Evolutionary conservation across 64 coral and sea anemone species (phyloP), one percentile per base, ranked within the genome.

Genomic region (Stichodactyla mertensii): DNA sequence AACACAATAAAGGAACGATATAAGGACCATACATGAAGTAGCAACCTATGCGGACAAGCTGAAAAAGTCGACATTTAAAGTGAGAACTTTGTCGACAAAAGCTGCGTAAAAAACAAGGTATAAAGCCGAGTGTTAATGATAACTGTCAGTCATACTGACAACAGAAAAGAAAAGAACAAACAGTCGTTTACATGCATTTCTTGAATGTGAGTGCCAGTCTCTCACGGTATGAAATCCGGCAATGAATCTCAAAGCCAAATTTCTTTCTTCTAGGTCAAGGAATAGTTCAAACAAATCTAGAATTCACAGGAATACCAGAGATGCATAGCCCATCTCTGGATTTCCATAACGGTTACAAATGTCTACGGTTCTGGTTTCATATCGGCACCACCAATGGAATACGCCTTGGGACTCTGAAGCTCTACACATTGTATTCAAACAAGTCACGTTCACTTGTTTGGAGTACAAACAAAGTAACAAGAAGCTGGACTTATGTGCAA

Each of bases 291-390:
- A 74, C 8, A 31, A 74, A 74, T 31, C 6, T 13, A 11, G 10
- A 8, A 74, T 74, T 74, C 69, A 26, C 12, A 11, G 26, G 12
- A 74, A 74, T 19, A 74, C 69, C 69, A 74, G 7, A 28, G 27
- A 74, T 74, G 22, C 36, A 74, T 74, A 74, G 69, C 10, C 69
- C 69, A 74, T 27, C 14, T 74, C 12, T 74, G 69, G 69, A 74
- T 13, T 74, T 31, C n/a, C 19, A 27, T 82, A 3, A 52, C 0
- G 80, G 4, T 14, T 82, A 82, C 80, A 82, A 57, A 52, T 82
- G 80, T 57, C 18, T 57, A 27, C 80, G 52, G 7, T 82, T 82
- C 80, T 82, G 80, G 80, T 82, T 20, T 13, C 23, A n/a, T 13
- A 82, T 82, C 52, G 14, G 69, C 10, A 36, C 69, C 22, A 74